A percentile compares a stretch with the other conserved stretches of the same genome.
These are phyloP conservation scores for Andrena haemorrhoa DNA, from an alignment of 2,888 invertebrate genomes.

Conservation along the genomic window DNA sequence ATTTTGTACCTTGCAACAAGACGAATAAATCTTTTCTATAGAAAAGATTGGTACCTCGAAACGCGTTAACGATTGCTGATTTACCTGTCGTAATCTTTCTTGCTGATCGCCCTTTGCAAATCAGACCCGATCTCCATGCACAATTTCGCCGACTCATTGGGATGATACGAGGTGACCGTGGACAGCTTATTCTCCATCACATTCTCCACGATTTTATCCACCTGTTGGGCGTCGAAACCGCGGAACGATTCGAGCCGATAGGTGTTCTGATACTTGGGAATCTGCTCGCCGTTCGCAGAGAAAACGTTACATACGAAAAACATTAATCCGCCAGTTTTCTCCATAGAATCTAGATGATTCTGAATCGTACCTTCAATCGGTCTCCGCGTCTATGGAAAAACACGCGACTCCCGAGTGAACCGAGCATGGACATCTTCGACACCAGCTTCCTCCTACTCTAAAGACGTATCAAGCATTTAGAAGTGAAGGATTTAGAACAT, in stretches of 20 bases:
- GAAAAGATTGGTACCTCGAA: too few species aligned
- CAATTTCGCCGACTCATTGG: constrained; percentile 55
- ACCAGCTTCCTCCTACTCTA: constrained; percentile 34
- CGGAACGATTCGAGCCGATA: constrained; percentile 66
- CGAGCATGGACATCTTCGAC: constrained; percentile 47
- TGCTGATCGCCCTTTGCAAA: constrained; percentile 59
- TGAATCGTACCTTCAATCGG: constrained; percentile 58
- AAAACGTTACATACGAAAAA: too few species aligned
- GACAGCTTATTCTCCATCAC: constrained; percentile 60
- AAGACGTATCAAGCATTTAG: not conserved
- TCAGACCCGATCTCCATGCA: constrained; percentile 63
- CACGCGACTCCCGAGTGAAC: constrained; percentile 45
- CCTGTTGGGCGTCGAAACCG: constrained; percentile 45
- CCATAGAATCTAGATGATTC: too few species aligned
- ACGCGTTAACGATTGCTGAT: not conserved
- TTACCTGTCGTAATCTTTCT: constrained; percentile 70
- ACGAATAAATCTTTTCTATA: not conserved
- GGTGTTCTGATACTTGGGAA: constrained; percentile 70
- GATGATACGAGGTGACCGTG: constrained; percentile 58
- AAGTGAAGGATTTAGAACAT: not conserved
- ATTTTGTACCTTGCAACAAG: constrained; percentile 66
- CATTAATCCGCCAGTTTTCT: not conserved
- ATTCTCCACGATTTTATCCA: constrained; percentile 58
- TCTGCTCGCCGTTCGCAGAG: constrained; percentile 41
- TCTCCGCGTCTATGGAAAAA: constrained; percentile 60